Evolutionary conservation across 2,888 invertebrate species (phyloP).

Genomic region (Aquatica leii): DNA sequence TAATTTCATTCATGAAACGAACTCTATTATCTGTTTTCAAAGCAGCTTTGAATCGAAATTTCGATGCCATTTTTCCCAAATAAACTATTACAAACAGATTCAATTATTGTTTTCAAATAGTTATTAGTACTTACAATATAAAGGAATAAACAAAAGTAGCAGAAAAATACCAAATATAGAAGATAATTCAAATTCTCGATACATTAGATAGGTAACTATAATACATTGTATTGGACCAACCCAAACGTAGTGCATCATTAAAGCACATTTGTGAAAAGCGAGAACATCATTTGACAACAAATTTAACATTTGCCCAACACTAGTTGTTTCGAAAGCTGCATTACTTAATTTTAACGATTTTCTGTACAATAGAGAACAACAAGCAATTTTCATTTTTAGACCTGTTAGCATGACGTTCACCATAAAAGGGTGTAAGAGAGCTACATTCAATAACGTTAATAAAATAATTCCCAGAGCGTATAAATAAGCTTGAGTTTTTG

Average conservation of each 20-base stretch:
- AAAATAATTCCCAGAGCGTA: constrained; percentile 67
- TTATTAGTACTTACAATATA: constrained; percentile 59
- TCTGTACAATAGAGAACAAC: constrained; percentile 83
- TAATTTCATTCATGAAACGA: constrained; percentile 74
- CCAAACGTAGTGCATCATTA: constrained; percentile 84
- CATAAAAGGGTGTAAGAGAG: constrained; percentile 80
- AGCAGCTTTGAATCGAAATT: constrained; percentile 77
- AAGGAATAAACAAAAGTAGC: constrained; percentile 61
- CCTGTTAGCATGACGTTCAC: constrained; percentile 82
- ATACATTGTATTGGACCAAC: constrained; percentile 80
- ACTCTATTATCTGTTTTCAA: constrained; percentile 75
- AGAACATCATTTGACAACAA: constrained; percentile 55
- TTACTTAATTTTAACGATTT: constrained; percentile 77
- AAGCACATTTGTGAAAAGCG: constrained; percentile 80
- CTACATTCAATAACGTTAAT: constrained; percentile 74
- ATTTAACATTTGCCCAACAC: constrained; percentile 67
- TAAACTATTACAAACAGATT: constrained; percentile 63
- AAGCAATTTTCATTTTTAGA: constrained; percentile 83
- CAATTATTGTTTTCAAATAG: not conserved
- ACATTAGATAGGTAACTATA: constrained; percentile 76
- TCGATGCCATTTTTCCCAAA: constrained; percentile 77
- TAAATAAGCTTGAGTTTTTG: not conserved
- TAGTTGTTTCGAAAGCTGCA: constrained; percentile 84
- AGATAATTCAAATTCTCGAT: constrained; percentile 63
- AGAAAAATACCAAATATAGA: constrained; percentile 65